Evolutionary conservation across 2,113 vertebrate species (phyloP).

Genomic region (Dermatemys mawii): DNA sequence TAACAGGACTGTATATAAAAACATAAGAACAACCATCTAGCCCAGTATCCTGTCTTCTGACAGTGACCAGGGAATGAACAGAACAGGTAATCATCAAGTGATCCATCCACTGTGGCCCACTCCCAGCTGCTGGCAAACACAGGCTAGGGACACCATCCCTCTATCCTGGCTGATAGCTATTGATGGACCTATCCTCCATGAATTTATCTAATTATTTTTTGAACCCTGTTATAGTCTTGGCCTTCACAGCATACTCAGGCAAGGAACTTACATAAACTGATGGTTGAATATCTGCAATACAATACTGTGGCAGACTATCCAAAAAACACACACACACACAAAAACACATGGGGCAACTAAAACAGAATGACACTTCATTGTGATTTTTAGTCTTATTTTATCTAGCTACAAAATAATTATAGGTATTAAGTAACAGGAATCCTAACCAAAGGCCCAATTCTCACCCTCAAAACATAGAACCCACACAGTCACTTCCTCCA

Average conservation of each 20-base stretch:
- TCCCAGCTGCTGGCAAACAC: too few relatives aligned
- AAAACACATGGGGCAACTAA: neutral
- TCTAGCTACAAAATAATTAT: neutral
- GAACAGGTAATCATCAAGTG: too few relatives aligned
- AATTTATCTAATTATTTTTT: too few relatives aligned
- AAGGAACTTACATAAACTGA: neutral
- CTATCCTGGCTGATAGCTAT: too few relatives aligned
- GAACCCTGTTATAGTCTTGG: too few relatives aligned
- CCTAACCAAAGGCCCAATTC: neutral
- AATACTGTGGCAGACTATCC: fast-evolving
- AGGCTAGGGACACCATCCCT: too few relatives aligned
- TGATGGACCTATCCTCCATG: too few relatives aligned
- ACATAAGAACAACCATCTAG: too few relatives aligned
- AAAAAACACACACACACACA: neutral
- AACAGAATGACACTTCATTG: neutral
- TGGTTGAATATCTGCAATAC: neutral
- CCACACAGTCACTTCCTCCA: neutral
- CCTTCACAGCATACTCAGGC: too few relatives aligned
- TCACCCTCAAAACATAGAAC: neutral
- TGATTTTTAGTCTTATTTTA: neutral
- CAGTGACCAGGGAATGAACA: too few relatives aligned
- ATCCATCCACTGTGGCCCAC: too few relatives aligned
- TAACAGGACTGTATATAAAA: neutral
- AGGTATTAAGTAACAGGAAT: neutral
- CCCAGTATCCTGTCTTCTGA: too few relatives aligned